Conservation (phyloP, 2,113 vertebrate genomes). For the Malurus elegans region DNA sequence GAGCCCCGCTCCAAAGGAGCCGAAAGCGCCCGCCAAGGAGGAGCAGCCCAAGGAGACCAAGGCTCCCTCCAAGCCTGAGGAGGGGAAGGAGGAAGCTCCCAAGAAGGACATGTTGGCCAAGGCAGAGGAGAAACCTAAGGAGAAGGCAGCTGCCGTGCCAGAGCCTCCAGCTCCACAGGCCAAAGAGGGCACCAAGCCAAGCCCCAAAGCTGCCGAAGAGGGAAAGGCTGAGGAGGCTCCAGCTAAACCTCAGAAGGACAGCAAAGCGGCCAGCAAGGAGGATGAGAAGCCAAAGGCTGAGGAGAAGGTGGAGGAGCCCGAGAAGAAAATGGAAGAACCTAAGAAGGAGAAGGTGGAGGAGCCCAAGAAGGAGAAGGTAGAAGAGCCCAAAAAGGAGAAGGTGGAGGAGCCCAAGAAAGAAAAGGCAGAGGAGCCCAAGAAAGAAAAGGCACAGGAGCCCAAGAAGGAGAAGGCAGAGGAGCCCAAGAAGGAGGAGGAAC, state of each 20-base stretch:
- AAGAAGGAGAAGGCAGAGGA: background rate
- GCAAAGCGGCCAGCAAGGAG: constrained; percentile 49
- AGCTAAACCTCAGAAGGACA: constrained; percentile 2
- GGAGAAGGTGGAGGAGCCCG: background rate
- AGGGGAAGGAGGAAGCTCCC: constrained; percentile 59
- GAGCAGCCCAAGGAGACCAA: background rate
- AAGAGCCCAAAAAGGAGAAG: background rate
- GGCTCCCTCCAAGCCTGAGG: constrained; percentile 40
- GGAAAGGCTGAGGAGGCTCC: background rate
- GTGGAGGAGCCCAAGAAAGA: background rate
- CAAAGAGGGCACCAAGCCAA: constrained; percentile 17
- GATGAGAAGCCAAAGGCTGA: constrained; percentile 65
- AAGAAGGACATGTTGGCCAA: constrained; percentile 52
- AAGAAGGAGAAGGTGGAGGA: constrained; percentile 50
- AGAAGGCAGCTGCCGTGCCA: constrained; percentile 37
- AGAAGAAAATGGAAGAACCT: constrained; percentile 2
- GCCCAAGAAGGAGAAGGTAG: background rate
- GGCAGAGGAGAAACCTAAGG: constrained; percentile 59
- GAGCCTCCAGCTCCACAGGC: constrained; percentile 59
- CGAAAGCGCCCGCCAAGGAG: background rate
- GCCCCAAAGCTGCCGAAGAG: constrained; percentile 36
- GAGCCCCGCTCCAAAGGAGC: background rate
- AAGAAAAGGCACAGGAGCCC: background rate
- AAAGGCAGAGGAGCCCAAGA: background rate
- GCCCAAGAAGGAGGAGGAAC: background rate